These are phyloP conservation scores for Cataglyphis cursor DNA, from an alignment of 2,888 invertebrate species.

Conservation along the genomic window DNA sequence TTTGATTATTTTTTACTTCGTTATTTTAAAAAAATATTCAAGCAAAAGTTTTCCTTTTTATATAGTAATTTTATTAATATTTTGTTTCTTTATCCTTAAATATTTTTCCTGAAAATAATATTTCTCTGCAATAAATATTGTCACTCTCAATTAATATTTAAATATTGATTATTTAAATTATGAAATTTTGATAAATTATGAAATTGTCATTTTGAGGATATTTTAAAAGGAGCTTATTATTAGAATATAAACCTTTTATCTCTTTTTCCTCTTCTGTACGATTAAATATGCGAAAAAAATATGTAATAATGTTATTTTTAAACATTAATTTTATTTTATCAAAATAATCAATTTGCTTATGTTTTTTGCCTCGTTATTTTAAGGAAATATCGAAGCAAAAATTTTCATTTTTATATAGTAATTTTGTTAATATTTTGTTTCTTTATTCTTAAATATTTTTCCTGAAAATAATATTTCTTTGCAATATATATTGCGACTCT, in stretches of 20 bases:
- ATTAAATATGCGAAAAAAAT: too few relatives aligned
- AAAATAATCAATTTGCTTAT: not conserved
- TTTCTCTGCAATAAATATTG: not conserved
- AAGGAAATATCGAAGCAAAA: not conserved
- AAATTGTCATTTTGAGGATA: slow-evolving; percentile 17
- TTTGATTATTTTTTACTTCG: not conserved
- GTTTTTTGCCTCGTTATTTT: not conserved
- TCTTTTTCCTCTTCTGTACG: not conserved
- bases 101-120: not conserved
- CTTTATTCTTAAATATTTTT: not conserved
- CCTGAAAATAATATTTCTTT: not conserved
- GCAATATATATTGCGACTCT: not conserved
- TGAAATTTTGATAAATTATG: not conserved
- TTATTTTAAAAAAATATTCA: not conserved
- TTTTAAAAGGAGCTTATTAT: not conserved
- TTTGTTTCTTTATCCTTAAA: not conserved
- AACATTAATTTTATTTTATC: slow-evolving; percentile 15
- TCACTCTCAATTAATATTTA: not conserved
- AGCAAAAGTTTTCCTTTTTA: not conserved
- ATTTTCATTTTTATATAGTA: not conserved
- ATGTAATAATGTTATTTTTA: not conserved
- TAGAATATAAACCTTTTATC: not conserved
- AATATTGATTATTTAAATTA: not conserved
- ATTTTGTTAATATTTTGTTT: not conserved
- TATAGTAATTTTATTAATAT: not conserved